Percentiles rank a stretch among this genome's conserved stretches.
phyloP scores from a whole-genome alignment of 2,888 invertebrate genomes.

The Tipula unca region DNA sequence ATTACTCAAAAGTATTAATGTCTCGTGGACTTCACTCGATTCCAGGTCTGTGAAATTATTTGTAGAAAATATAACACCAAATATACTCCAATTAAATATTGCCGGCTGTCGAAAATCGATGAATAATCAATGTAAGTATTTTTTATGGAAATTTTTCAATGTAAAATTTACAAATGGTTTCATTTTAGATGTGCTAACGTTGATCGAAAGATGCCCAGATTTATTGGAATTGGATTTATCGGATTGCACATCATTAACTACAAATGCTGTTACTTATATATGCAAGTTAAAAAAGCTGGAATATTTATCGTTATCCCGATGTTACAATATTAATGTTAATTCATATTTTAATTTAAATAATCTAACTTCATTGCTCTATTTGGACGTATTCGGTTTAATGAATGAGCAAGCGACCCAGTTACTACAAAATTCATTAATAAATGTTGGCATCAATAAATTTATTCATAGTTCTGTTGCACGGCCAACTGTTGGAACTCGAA shows the following conservation, averaged over 20 bases:
- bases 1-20: constrained; percentile 53
- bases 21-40: constrained; percentile 71
- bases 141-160: background rate
- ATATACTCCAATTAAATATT: constrained; percentile 66
- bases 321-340: constrained; percentile 64
- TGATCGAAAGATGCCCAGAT: constrained; percentile 58
- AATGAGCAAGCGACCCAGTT: constrained; percentile 46
- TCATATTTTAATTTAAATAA: constrained; percentile 54
- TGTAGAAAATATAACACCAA: constrained; percentile 52
- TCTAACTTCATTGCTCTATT: constrained; percentile 57
- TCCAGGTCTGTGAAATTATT: constrained; percentile 51
- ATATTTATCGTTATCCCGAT: constrained; percentile 71
- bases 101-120: constrained; percentile 73
- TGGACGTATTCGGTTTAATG: constrained; percentile 78
- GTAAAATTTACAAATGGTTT: constrained; percentile 18
- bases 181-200: constrained; percentile 55
- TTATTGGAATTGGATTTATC: constrained; percentile 81
- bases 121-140: constrained; percentile 55
- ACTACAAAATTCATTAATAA: constrained; percentile 48
- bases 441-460: constrained; percentile 62
- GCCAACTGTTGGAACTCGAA: constrained; percentile 77
- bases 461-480: constrained; percentile 78
- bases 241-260: constrained; percentile 69
- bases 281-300: constrained; percentile 54
- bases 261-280: constrained; percentile 50